Evolutionary conservation across 2,888 invertebrate species (phyloP), one percentile per base, ranked within the genome.

Genomic region (Leuctra nigra): DNA sequence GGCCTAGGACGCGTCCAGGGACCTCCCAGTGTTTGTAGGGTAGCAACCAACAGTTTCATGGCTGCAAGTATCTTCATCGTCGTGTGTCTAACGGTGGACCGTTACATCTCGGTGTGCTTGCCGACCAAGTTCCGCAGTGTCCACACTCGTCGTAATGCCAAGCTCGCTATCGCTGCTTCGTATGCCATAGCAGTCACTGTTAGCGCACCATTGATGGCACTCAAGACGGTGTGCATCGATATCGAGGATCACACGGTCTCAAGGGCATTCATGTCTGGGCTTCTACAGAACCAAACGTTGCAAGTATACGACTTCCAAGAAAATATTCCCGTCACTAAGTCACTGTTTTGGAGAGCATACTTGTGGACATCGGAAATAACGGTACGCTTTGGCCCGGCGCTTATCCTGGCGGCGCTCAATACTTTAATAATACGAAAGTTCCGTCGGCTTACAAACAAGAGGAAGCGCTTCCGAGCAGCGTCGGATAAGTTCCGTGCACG

Each of bases 41-140:
- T 44, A 11, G 61, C 75, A 55, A 71, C 73, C 18, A 76, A 76
- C 63, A 69, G 72, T 2, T 70, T 75, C 63, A 75, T 76, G 73
- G 75, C 74, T 4, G 69, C 73, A 29, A 71, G 71, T 52, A 75
- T 76, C n/a, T 75, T 75, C 68, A 70, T 75, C 56, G 75, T 77
- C 9, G 73, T 76, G 4, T 74, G 73, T 58, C 69, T 76, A 18
- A 76, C 76, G 1, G 68, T 75, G 16, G 74, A 74, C 60, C 69
- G 76, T 29, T 76, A 74, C 65, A 70, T 74, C 61, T 75, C 75
- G 4, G 73, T 75, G 11, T 75, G 74, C 61, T 67, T 68, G 29
- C 72, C 72, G n/a, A 69, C 69, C 4, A 66, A 69, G 55, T 72
- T 71, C 63, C 65, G 68, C 52, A 68, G 67, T 57, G 66, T 70